A percentile compares a stretch with the other conserved stretches of the same genome.
Evolutionary conservation across 2,888 invertebrate species (phyloP).

Genomic region (Heliconius hortense): DNA sequence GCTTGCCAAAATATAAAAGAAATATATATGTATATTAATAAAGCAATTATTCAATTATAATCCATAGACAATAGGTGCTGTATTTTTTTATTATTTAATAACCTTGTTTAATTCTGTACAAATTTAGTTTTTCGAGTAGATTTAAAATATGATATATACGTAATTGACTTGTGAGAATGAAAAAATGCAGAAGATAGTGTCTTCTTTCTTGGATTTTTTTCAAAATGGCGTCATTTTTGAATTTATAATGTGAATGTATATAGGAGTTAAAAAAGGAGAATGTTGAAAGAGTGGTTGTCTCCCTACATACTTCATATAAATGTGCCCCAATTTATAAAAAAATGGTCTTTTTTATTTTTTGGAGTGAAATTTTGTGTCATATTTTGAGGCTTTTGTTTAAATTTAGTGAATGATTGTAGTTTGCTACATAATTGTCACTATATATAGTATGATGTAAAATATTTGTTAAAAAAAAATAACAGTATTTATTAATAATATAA

Average conservation of each 20-base stretch:
- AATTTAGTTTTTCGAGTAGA: conserved; percentile 31
- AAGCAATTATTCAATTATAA: conserved; percentile 30
- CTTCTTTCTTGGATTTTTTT: conserved; percentile 7
- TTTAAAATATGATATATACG: conserved; percentile 38
- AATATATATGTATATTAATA: conserved; percentile 6
- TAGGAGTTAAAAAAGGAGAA: neutral
- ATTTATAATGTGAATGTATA: neutral
- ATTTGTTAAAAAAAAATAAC: too few species aligned
- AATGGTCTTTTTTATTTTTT: neutral
- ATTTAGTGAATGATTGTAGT: conserved; percentile 29
- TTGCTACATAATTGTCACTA: conserved; percentile 27
- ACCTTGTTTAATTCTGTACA: conserved; percentile 26
- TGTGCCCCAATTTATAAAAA: conserved; percentile 12
- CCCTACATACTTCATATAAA: neutral
- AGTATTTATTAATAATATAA: too few species aligned
- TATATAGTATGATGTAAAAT: too few species aligned
- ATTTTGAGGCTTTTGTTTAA: conserved; percentile 46
- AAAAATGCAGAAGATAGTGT: conserved; percentile 39
- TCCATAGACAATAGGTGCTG: conserved; percentile 39
- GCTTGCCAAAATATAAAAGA: conserved; percentile 25
- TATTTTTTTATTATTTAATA: conserved; percentile 21
- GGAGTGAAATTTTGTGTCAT: conserved; percentile 40
- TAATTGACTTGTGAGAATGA: conserved; percentile 35
- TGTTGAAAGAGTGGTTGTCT: neutral
- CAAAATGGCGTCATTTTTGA: neutral